Conservation (phyloP, 2,797 vertebrate genomes). For the Margarornis squamiger region DNA sequence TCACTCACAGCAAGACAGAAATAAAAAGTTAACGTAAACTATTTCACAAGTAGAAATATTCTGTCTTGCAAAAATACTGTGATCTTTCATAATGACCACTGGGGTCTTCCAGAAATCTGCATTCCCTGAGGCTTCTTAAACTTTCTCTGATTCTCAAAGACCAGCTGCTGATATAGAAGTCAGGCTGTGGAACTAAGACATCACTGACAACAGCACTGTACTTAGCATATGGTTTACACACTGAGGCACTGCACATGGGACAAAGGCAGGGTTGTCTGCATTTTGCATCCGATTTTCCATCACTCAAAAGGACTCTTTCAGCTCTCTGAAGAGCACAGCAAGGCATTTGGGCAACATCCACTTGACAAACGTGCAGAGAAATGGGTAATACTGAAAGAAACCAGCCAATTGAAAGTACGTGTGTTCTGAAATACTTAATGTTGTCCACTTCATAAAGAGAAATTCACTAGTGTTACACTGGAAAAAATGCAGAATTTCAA, state of each 20-base stretch:
- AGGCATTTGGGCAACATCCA: background rate
- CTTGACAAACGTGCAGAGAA: background rate
- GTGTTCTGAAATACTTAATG: background rate
- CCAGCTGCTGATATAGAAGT: background rate
- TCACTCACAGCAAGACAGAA: background rate
- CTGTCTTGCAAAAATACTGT: background rate
- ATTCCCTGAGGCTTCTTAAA: conserved; percentile 14
- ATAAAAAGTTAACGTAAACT: background rate
- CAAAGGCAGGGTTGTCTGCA: conserved; percentile 17
- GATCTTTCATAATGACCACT: background rate
- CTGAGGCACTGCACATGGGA: background rate
- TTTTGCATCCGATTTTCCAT: background rate
- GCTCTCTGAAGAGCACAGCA: background rate
- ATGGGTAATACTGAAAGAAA: background rate
- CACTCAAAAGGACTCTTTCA: background rate
- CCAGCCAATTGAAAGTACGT: background rate
- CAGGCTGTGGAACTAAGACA: background rate
- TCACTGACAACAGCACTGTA: background rate
- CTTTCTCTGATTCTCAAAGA: background rate
- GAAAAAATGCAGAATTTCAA: background rate
- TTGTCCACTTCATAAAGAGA: background rate
- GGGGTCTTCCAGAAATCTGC: background rate
- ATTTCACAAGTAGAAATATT: background rate
- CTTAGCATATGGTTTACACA: background rate
- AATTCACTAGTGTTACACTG: background rate